Base-by-base conservation (phyloP, 2,797 vertebrate genomes). In the Gallinago nigripennis region DNA sequence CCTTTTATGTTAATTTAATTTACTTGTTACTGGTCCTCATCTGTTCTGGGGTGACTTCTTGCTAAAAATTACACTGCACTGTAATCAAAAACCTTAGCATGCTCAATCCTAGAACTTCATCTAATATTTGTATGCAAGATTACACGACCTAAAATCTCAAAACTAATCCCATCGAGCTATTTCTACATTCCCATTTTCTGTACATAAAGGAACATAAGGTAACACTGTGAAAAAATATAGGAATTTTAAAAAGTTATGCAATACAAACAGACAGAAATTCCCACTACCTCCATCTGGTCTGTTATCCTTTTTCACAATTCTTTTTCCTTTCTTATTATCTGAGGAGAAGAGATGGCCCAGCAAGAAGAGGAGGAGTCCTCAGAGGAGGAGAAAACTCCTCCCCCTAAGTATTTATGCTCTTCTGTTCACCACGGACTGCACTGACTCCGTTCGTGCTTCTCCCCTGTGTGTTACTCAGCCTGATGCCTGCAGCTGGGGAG, bases 1-100 rank as follows among this genome's bases (percentile, higher is more conserved):
- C 13, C 56, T 78, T 80, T 93, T 66, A 91, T 72, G 73, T 78
- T 93, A 76, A 72, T 92, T 94, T 91, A 71, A 93, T 95, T 87
- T 93, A 71, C 18, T 89, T 89, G 45, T 87, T 92, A 51, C 72
- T 63, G 30, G 46, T 66, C 61, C 15, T 91, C 50, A 88, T 78
- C 63, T 66, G 31, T 75, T 90, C 51, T 75, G 39, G 56, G 45
- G 43, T 82, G 73, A 86, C 30, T 79, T 48, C 60, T 73, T 72
- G n/a, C 25, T 83, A 90, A 81, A 82, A 89, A 54, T 94, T 65
- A 35, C 35, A 68, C 14, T 66, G 51, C 25, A 60, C 3, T 90
- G 43, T 88, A 89, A 89, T 16, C 66, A 57, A 96, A 96, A 88
- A 24, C 31, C 48, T 80, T 85, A 54, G 63, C 21, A 33, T 65